A percentile compares a stretch with the other conserved stretches of the same genome.
These are phyloP conservation scores for Macaca mulatta DNA, from an alignment of 2,113 vertebrate species.

Conservation along the genomic window DNA sequence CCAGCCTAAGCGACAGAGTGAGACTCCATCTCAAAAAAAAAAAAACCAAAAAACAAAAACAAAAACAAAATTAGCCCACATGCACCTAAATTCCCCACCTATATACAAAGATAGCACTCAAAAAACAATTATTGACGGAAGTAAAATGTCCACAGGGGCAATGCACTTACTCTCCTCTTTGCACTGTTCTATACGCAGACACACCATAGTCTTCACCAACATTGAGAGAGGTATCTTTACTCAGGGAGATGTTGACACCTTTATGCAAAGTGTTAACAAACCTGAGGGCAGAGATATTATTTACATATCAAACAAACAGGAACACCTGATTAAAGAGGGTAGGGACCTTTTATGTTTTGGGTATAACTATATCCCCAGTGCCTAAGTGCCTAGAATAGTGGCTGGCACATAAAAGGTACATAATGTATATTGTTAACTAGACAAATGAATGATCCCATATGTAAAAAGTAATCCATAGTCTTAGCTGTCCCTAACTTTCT, in stretches of 20 bases:
- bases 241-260: slow-evolving; percentile 85
- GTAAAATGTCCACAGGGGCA: slow-evolving; percentile 2
- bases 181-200: slow-evolving; percentile 83
- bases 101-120: neutral
- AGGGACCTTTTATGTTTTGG: neutral
- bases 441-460: neutral
- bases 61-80: neutral
- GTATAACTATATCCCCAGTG: neutral
- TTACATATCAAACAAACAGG: slow-evolving; percentile 34
- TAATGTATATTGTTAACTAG: neutral
- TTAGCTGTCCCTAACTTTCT: neutral
- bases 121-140: neutral
- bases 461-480: neutral
- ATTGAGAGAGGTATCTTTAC: slow-evolving; percentile 58
- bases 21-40: too few species aligned
- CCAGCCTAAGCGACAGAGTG: too few species aligned
- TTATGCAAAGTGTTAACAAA: slow-evolving; percentile 89
- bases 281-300: slow-evolving; percentile 81
- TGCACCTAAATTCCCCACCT: neutral
- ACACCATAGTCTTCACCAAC: slow-evolving; percentile 77
- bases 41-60: too few species aligned
- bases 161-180: slow-evolving; percentile 88
- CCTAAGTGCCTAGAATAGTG: neutral
- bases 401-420: neutral
- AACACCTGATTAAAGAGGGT: neutral